Percentiles rank a stretch among this genome's conserved stretches.
Evolutionary conservation across 2,113 vertebrate genomes (phyloP).

Genomic region (Muscicapa adusta): DNA sequence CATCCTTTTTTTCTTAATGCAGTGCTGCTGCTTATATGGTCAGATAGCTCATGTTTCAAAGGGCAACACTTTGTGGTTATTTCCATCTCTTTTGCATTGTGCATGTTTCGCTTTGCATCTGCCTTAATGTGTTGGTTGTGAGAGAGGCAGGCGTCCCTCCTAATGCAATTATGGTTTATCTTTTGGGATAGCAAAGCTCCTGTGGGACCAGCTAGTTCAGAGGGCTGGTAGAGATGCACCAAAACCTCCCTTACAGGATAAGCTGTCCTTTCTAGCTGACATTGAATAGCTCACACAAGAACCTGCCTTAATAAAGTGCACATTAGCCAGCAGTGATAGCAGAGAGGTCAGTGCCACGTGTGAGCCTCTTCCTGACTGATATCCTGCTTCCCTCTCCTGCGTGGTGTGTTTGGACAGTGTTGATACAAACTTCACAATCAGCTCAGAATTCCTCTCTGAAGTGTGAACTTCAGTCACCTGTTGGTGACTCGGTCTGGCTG

Average conservation of each 20-base stretch:
- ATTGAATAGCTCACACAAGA: background rate
- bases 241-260: background rate
- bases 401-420: background rate
- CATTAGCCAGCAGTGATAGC: background rate
- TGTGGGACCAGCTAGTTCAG: background rate
- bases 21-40: background rate
- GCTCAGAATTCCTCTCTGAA: background rate
- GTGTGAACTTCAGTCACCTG: background rate
- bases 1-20: background rate
- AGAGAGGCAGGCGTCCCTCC: background rate
- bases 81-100: background rate
- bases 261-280: background rate
- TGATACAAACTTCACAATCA: background rate
- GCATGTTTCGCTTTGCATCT: background rate
- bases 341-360: background rate
- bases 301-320: background rate
- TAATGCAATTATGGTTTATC: background rate
- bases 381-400: background rate
- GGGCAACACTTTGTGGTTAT: background rate
- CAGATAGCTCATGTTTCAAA: background rate
- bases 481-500: background rate
- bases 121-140: background rate
- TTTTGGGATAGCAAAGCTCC: background rate
- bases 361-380: accelerated
- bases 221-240: background rate